A percentile compares a stretch with the other conserved stretches of the same genome.
phyloP scores from a whole-genome alignment of 2,888 invertebrate genomes.

The Netelia melanura region DNA sequence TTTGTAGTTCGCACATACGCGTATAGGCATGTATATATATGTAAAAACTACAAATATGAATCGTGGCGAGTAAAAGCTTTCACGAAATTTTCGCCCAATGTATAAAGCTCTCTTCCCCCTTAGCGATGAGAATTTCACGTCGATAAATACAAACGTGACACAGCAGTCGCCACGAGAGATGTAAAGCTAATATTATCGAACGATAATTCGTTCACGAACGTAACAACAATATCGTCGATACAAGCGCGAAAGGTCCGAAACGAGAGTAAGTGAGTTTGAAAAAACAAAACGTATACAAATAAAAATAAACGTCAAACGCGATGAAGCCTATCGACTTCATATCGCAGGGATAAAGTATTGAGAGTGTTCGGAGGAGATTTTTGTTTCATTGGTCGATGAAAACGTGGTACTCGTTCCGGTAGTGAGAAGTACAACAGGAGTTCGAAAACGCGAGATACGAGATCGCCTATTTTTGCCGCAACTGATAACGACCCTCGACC shows the following conservation, averaged over 20 bases:
- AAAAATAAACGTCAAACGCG: neutral
- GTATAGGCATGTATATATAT: too few relatives aligned
- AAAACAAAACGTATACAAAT: too few relatives aligned
- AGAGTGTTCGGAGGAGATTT: neutral
- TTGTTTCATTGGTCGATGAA: too few relatives aligned
- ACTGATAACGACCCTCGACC: conserved; percentile 39
- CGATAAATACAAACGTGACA: neutral
- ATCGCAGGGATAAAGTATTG: neutral
- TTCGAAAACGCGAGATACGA: conserved; percentile 35
- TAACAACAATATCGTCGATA: neutral
- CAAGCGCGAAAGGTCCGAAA: too few relatives aligned
- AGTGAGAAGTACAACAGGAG: neutral
- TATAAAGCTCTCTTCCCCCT: neutral
- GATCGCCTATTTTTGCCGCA: conserved; percentile 23
- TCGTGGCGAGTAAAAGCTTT: neutral
- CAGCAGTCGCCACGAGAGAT: neutral
- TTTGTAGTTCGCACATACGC: neutral
- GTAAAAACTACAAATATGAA: neutral
- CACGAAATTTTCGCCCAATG: neutral
- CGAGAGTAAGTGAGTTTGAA: too few relatives aligned
- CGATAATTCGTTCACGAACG: neutral
- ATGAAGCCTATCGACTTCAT: conserved; percentile 20
- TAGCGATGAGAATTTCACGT: neutral
- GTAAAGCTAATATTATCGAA: neutral
- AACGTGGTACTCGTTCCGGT: too few relatives aligned